Evolutionary conservation across 2,113 vertebrate genomes (phyloP).

Genomic region (Bambusicola thoracicus): DNA sequence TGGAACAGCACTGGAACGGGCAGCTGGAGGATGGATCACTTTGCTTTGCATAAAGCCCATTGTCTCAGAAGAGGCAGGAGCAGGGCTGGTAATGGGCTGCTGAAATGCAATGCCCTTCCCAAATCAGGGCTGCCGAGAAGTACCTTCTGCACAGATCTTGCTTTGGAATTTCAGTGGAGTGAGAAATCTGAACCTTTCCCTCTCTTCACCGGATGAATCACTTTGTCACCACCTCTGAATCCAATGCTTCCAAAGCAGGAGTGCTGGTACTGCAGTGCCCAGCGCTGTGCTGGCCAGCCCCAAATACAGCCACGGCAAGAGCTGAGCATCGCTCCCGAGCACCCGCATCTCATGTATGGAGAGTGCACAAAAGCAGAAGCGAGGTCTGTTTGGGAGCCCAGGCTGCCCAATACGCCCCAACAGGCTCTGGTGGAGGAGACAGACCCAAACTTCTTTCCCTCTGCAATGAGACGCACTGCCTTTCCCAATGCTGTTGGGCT

Average conservation of each 20-base stretch:
- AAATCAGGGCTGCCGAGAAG: background rate
- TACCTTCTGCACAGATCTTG: background rate
- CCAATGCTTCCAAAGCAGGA: background rate
- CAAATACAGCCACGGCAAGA: background rate
- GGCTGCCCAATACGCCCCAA: background rate
- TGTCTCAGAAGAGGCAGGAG: background rate
- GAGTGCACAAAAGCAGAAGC: background rate
- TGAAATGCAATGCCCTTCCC: background rate
- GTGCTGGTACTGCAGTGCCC: background rate
- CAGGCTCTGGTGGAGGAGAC: background rate
- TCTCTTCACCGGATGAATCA: background rate
- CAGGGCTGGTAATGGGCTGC: background rate
- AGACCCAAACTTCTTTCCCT: background rate
- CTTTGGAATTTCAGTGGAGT: background rate
- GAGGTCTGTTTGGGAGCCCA: background rate
- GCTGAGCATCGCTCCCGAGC: background rate
- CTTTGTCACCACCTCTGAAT: background rate
- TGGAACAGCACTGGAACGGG: background rate
- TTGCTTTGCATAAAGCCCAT: background rate
- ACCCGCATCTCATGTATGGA: background rate
- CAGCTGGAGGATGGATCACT: background rate
- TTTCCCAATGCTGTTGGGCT: background rate
- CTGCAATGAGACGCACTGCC: background rate
- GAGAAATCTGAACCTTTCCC: background rate
- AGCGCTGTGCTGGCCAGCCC: background rate